Percentiles rank a stretch among this genome's conserved stretches.
phyloP scores from a whole-genome alignment of 1,140 invertebrate genomes.

The Phocides pigmalion region DNA sequence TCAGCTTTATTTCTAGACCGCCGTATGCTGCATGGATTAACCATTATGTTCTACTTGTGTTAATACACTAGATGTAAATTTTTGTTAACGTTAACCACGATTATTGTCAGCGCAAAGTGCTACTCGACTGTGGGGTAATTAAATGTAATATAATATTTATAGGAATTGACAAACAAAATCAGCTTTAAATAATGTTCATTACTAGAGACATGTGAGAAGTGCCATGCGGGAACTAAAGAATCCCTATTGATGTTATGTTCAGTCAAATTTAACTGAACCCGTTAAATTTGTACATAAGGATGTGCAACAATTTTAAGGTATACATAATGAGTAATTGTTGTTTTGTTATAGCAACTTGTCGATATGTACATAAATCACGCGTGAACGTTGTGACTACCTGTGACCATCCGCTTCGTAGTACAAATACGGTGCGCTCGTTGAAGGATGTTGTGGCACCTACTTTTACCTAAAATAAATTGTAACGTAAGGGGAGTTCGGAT shows the following conservation, averaged over 20 bases:
- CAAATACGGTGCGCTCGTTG: conserved; percentile 48
- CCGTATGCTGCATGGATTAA: neutral
- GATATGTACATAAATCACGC: conserved; percentile 79
- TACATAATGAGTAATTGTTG: conserved; percentile 72
- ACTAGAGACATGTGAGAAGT: conserved; percentile 45
- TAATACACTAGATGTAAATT: conserved; percentile 3
- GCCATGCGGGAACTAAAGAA: conserved; percentile 57
- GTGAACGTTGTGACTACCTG: conserved; percentile 56
- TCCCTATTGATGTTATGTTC: conserved; percentile 67
- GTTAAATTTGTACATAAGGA: conserved; percentile 74
- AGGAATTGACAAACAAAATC: conserved; percentile 57
- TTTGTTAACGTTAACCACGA: conserved; percentile 5
- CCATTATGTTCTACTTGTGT: neutral
- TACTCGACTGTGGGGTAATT: conserved; percentile 29
- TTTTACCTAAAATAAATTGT: conserved; percentile 54
- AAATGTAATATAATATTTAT: conserved; percentile 56
- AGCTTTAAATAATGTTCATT: conserved; percentile 33
- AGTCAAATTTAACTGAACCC: conserved; percentile 57
- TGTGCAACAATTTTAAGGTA: conserved; percentile 75
- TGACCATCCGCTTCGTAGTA: conserved; percentile 53
- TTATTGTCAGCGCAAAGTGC: conserved; percentile 4
- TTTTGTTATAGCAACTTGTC: conserved; percentile 81
- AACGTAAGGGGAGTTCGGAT: conserved; percentile 45
- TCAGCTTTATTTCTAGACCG: neutral
- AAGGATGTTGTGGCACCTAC: conserved; percentile 52